Base-by-base conservation (phyloP, 2,797 vertebrate genomes). In the Amazona finschi region DNA sequence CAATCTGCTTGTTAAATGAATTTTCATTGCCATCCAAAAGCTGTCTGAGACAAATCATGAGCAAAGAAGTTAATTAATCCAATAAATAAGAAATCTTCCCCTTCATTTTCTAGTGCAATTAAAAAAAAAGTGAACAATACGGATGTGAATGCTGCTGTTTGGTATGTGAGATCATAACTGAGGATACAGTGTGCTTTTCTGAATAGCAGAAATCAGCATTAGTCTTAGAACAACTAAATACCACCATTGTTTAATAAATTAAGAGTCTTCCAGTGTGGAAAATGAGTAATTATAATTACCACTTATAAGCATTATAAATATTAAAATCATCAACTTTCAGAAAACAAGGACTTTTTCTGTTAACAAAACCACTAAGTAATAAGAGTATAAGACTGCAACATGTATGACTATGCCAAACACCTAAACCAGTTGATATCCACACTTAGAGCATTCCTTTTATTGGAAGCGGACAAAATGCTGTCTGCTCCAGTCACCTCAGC, bases 391-490 rank as follows among this genome's bases (percentile, higher is more conserved):
- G 50, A 61, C 15, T 8, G 4, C 2, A 21, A 31, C 38, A 18
- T 8, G 7, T 1, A 6, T 7, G 17, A 18, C 36, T 8, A 6
- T 28, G 4, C 15, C 5, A 8, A 30, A 19, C 4, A 2, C 3
- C 33, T 5, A 7, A 20, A 6, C 6, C 38, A 10, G 21, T 1
- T 20, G 5, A 3, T 2, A 5, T 4, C 66, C 17, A 5, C 1
- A 15, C 27, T 27, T 3, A 3, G 11, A 21, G 21, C 50, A 5
- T 15, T 31, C 18, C n/a, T 47, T 5, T 13, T 5, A 3, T 0
- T 10, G 44, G 50, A 28, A 8, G 60, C 3, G 5, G 21, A 13
- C 1, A 31, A 8, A 15, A 6, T 1, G 12, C 19, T 5, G 8
- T 3, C 53, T 10, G 31, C 3, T 6, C 33, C 5, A 5, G 12